Evolutionary conservation across 2,888 invertebrate genomes (phyloP), one percentile per base, ranked within the genome.

Genomic region (Dasypogon diadema): DNA sequence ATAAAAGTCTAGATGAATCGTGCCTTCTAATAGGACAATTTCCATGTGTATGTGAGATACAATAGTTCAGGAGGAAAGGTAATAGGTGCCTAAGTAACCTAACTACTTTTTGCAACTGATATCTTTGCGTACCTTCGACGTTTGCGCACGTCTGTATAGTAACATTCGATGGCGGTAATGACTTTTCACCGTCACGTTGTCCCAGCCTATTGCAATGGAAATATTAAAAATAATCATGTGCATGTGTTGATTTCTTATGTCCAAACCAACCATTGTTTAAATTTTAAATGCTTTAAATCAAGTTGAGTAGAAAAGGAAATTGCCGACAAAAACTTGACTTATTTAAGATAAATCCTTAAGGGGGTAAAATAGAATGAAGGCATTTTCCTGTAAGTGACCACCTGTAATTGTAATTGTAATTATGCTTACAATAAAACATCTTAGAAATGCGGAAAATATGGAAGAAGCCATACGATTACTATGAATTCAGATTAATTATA

Each of bases 1-100:
- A 63, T 58, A 58, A 63, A 63, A 63, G 22, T 63, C 37, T 30
- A 34, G 42, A 63, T 42, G 63, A 63, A 63, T 63, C 63, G 63
- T 63, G 63, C 22, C 63, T 63, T 42, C 37, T 22, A 37, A 63
- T 63, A 42, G 63, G 63, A 37, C 63, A 63, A 21, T 18, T 37
- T 63, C 34, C 12, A 34, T 63, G 63, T 63, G 63, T 63, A 12
- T 63, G 63, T 63, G 63, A 48, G 3, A 30, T 37, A 63, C 63
- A 63, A 63, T 63, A 63, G 42, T 30, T 42, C 42, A 2, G n/a
- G 58, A 58, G 16, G 34, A 58, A 58, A 60, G 16, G 58, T 58
- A 58, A 58, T 58, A 30, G 58, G 58, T 26, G 58, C 58, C n/a
- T 30, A 58, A 30, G 58, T 26, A 58, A 24, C 58, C 24, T 58